Percentiles rank a stretch among this genome's conserved stretches.
Evolutionary conservation across 2,888 invertebrate species (phyloP).

Genomic region (Pyrocoelia pectoralis): DNA sequence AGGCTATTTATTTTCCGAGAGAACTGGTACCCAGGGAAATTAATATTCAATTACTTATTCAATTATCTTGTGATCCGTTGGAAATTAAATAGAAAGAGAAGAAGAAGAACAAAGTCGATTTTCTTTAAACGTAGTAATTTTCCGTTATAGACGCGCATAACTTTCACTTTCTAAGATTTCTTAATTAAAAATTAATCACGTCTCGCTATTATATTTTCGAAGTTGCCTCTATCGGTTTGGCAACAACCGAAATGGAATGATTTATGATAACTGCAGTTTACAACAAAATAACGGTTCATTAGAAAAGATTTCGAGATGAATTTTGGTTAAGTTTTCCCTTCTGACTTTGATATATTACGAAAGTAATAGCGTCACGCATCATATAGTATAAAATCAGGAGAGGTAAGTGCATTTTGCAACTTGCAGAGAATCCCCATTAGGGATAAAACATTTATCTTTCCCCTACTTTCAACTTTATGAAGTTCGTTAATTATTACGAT

Average conservation of each 20-base stretch:
- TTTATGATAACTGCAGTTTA: not conserved
- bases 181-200: not conserved
- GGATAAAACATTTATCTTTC: conserved; percentile 14
- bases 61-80: conserved; percentile 37
- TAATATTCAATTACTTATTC: conserved; percentile 45
- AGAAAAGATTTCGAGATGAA: not conserved
- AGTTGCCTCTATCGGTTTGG: not conserved
- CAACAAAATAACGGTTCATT: not conserved
- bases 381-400: conserved; percentile 39
- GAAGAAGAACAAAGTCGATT: conserved; percentile 1
- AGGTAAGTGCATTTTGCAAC: conserved; percentile 34
- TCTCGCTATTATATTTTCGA: not conserved
- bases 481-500: conserved; percentile 1
- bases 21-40: conserved; percentile 36
- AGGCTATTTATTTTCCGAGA: conserved; percentile 42
- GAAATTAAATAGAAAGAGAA: conserved; percentile 21
- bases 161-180: not conserved
- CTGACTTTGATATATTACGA: conserved; percentile 39
- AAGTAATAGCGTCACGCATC: conserved; percentile 41
- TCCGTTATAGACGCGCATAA: not conserved
- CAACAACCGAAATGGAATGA: not conserved
- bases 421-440: conserved; percentile 23
- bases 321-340: conserved; percentile 17
- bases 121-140: conserved; percentile 4
- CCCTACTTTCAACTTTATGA: not conserved